Evolutionary conservation across 2,888 invertebrate genomes (phyloP), one percentile per base, ranked within the genome.

Genomic region (Tinea semifulvella): DNA sequence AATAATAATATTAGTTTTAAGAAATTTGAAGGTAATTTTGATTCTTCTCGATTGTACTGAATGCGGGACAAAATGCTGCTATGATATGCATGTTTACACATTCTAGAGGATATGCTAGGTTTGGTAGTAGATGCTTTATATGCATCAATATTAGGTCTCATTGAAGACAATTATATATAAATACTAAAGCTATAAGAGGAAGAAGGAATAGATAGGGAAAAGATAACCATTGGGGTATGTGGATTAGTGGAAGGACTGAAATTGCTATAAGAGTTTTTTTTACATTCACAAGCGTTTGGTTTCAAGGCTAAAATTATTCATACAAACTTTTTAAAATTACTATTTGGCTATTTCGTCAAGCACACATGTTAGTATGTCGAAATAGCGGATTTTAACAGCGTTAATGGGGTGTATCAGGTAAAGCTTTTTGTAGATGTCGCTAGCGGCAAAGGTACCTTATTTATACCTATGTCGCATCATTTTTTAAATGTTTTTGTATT

Each of bases 181-280:
- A 68, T 71, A 74, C 75, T 79, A 79, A 74, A 76, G 77, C 79
- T 79, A 79, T 6, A 28, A 8, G 8, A 36, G 36, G 36, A 16
- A 18, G 17, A 36, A 18, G 18, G 17, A 18, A 18, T 18, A 8
- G 17, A n/a, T 36, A 10, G 10, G 36, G 36, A 36, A 22, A 36
- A 31, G 31, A 31, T 14, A 31, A 31, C 7, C 31, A 31, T 4
- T 13, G 13, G 13, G 36, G 36, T 36, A n/a, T n/a, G n/a, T 7
- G 36, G 36, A 36, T 4, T 17, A 10, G 2, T 7, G 36, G 18
- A 36, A 18, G 18, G 18, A 17, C n/a, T 11, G 36, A 36, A 18
- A 8, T n/a, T n/a, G n/a, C n/a, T n/a, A n/a, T n/a, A n/a, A n/a
- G n/a, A n/a, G n/a, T n/a, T n/a, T n/a, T n/a, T n/a, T n/a, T n/a